A percentile compares a stretch with the other conserved stretches of the same genome.
These are phyloP conservation scores for Drosophila takahashii DNA, from an alignment of 1,140 invertebrate genomes.

Conservation along the genomic window DNA sequence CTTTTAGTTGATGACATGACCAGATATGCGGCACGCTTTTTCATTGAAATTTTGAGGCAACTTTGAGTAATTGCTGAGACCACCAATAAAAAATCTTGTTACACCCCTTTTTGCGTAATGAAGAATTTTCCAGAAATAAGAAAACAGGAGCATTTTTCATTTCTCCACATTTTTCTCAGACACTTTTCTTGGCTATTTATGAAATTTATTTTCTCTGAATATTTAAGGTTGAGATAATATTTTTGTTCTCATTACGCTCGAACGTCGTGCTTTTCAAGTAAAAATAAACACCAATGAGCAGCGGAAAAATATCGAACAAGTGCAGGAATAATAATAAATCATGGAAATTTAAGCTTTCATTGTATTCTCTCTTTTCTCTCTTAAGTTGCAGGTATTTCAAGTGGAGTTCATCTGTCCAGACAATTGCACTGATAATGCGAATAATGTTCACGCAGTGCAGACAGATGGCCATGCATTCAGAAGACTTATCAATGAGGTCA, in stretches of 20 bases:
- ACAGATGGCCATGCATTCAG: conserved; percentile 35
- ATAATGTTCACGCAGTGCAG: conserved; percentile 7
- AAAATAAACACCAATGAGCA: conserved; percentile 60
- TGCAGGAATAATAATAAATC: conserved; percentile 40
- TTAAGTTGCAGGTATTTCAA: conserved; percentile 23
- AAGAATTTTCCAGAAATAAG: conserved; percentile 4
- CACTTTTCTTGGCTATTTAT: conserved; percentile 27
- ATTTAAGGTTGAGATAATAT: conserved; percentile 67
- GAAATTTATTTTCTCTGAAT: conserved; percentile 37
- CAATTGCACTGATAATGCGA: conserved; percentile 49
- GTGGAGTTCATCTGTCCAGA: conserved; percentile 14
- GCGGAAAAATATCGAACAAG: conserved; percentile 33
- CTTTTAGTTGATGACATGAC: conserved; percentile 51
- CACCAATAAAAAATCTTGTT: neutral
- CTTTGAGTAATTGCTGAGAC: conserved; percentile 9
- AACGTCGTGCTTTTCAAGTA: conserved; percentile 39
- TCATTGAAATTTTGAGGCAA: conserved; percentile 5
- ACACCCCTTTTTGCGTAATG: conserved; percentile 4
- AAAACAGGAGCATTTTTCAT: neutral
- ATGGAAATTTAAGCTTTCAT: conserved; percentile 16
- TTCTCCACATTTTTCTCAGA: neutral
- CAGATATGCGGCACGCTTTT: conserved; percentile 48
- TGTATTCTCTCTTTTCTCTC: conserved; percentile 3
- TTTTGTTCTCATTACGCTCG: conserved; percentile 36
- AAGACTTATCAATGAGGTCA: conserved; percentile 54